Conservation (phyloP, 2,888 invertebrate genomes). For the Malacosoma neustria region DNA sequence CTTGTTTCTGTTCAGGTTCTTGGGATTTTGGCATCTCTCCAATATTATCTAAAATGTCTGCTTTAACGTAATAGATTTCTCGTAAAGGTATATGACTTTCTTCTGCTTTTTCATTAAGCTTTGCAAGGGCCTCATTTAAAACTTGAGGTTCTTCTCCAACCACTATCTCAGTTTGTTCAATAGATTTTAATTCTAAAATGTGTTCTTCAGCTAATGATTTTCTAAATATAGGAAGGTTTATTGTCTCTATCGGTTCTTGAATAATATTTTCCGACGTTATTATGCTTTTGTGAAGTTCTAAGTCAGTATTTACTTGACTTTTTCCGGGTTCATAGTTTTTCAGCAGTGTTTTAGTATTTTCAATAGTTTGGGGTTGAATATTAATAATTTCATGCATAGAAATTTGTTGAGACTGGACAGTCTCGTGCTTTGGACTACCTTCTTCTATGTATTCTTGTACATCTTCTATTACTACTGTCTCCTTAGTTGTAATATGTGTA, state of each 20-base stretch:
- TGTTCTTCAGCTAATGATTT: slow-evolving; percentile 24
- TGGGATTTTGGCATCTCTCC: slow-evolving; percentile 4
- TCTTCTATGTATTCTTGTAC: slow-evolving; percentile 23
- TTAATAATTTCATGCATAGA: slow-evolving; percentile 31
- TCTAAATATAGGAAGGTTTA: slow-evolving; percentile 14
- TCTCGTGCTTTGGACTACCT: slow-evolving; percentile 27
- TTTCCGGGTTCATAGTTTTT: slow-evolving; percentile 20
- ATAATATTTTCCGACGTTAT: slow-evolving; percentile 32
- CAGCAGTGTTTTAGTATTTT: slow-evolving; percentile 25
- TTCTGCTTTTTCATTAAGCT: slow-evolving; percentile 1
- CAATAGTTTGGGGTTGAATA: slow-evolving; percentile 33
- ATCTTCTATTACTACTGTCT: slow-evolving; percentile 42
- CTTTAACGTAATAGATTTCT: slow-evolving; percentile 1
- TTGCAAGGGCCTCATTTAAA: background rate
- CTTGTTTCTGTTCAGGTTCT: slow-evolving; percentile 19
- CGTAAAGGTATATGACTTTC: slow-evolving; percentile 1
- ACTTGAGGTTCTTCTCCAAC: background rate
- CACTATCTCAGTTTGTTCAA: slow-evolving; percentile 2
- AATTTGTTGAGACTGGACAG: slow-evolving; percentile 24
- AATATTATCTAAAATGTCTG: slow-evolving; percentile 1
- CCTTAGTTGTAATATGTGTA: slow-evolving; percentile 40
- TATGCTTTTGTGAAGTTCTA: slow-evolving; percentile 40
- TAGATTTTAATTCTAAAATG: slow-evolving; percentile 10
- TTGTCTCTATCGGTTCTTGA: slow-evolving; percentile 27
- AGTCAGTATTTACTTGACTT: slow-evolving; percentile 21